Conservation (phyloP, 2,888 invertebrate species). For the Pristionchus mayeri region DNA sequence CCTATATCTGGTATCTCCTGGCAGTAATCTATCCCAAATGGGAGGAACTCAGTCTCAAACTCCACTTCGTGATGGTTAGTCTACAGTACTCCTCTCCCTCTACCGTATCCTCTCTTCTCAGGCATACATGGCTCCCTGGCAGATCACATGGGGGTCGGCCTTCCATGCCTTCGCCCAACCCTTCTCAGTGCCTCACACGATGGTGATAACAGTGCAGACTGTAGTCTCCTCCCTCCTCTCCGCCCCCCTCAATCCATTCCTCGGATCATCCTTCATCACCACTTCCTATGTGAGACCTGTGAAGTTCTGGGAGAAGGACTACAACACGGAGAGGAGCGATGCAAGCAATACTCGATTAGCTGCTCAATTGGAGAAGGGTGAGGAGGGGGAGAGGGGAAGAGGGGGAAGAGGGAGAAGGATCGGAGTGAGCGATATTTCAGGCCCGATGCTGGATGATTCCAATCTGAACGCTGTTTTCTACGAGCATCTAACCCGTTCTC, state of each 20-base stretch:
- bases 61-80: constrained; percentile 88
- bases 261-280: constrained; percentile 96
- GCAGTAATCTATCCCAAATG: constrained; percentile 81
- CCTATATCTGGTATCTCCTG: constrained; percentile 85
- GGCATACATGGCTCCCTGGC: constrained; percentile 99
- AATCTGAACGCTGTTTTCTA: constrained; percentile 99
- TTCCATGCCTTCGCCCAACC: constrained; percentile 99
- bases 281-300: constrained; percentile 98
- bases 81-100: neutral
- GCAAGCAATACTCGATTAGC: constrained; percentile 96
- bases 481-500: constrained; percentile 94
- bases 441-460: constrained; percentile 82
- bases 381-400: neutral
- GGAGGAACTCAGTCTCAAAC: constrained; percentile 88
- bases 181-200: constrained; percentile 97
- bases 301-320: constrained; percentile 98
- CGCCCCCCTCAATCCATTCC: no score
- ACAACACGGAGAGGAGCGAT: constrained; percentile 90
- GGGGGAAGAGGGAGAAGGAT: no score
- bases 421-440: constrained; percentile 17
- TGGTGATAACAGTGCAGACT: constrained; percentile 94
- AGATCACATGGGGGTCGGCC: constrained; percentile 99
- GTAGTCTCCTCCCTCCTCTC: no score
- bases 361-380: constrained; percentile 91
- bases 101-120: constrained; percentile 15